Evolutionary conservation across 2,888 invertebrate species (phyloP), one percentile per base, ranked within the genome.

Genomic region (Balanococcus diminutus): DNA sequence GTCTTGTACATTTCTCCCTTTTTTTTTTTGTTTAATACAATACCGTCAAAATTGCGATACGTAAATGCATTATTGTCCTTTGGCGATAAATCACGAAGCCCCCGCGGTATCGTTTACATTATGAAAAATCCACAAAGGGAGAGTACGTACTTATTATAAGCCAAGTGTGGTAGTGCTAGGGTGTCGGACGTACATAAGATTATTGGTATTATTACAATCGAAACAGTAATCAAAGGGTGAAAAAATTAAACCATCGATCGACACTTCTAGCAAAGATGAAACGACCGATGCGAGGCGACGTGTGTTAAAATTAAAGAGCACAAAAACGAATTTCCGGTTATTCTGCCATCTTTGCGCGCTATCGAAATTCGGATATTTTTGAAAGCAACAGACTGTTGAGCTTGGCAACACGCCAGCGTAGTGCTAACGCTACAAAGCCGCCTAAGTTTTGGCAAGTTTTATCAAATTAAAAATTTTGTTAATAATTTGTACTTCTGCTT

Each of bases 81-180:
- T 79, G 75, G 85, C 79, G 79, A 85, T 85, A 79, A 85, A 85
- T 85, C 85, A 85, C 85, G 31, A 85, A 85, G 22, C 85, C 85
- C 85, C 85, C 32, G 79, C 46, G 79, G 85, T 85, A 79, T 85
- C 85, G 85, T 85, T 85, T 85, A 85, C 51, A 85, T 46, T 51
- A 39, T 36, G 19, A 42, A 67, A 84, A 72, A 84, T 61, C 56
- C 36, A 72, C 61, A 25, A 22, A 22, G 42, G 25, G 25, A 42
- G 67, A 42, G 67, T 39, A 25, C 19, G 14, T 39, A 75, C 32
- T 72, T 22, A 28, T 36, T 56, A 82, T 36, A 11, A 81, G n/a
- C 31, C 42, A 25, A 46, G 51, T 56, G 46, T 9, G 28, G 4
- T 36, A 36, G 56, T 14, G 28, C 22, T 36, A 22, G 51, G 19